Conservation (phyloP, 2,888 invertebrate genomes). For the Allophyes oxyacanthae region DNA sequence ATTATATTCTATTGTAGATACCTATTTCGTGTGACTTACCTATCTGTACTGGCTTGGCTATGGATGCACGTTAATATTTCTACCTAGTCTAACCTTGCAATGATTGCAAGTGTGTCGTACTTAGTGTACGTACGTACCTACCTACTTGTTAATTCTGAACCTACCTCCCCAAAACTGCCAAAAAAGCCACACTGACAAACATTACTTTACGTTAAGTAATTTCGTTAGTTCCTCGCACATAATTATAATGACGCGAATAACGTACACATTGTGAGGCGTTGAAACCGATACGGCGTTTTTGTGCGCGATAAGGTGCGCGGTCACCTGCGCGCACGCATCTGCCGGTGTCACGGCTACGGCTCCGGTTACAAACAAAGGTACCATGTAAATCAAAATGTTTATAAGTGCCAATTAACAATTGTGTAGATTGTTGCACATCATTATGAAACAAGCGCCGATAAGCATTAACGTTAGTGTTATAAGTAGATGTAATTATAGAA, state of each 20-base stretch:
- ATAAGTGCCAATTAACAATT: conserved; percentile 27
- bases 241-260: conserved; percentile 16
- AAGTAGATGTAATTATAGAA: not conserved
- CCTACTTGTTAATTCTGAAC: too few relatives aligned
- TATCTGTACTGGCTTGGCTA: too few relatives aligned
- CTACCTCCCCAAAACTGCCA: too few relatives aligned
- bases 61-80: too few relatives aligned
- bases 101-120: too few relatives aligned
- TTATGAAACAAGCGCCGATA: conserved; percentile 3
- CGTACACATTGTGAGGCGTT: conserved; percentile 22
- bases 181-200: too few relatives aligned
- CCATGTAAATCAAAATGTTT: conserved; percentile 51
- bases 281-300: conserved; percentile 54
- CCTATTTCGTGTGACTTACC: too few relatives aligned
- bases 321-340: conserved; percentile 65
- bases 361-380: conserved; percentile 35
- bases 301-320: conserved; percentile 46
- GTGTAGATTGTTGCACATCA: not conserved
- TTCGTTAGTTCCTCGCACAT: conserved; percentile 11
- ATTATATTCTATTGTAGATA: too few relatives aligned
- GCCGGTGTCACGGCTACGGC: conserved; percentile 33
- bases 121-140: too few relatives aligned
- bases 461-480: not conserved
- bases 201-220: conserved; percentile 4
- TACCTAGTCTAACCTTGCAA: too few relatives aligned